These are phyloP conservation scores for Phasia obesa DNA, from an alignment of 2,888 invertebrate species.

Conservation along the genomic window DNA sequence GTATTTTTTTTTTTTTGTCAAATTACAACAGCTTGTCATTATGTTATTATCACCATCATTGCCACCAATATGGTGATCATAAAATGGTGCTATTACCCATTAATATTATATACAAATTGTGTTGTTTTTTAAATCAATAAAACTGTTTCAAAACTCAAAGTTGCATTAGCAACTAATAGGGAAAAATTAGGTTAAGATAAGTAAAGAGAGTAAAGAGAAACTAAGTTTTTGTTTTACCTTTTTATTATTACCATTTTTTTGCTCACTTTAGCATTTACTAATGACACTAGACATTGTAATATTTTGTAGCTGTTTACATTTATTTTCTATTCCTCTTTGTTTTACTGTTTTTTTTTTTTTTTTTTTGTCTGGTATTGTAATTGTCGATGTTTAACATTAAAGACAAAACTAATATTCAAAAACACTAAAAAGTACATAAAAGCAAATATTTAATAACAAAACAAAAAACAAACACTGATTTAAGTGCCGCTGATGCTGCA, in stretches of 20 bases:
- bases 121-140: neutral
- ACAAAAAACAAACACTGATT: neutral
- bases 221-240: neutral
- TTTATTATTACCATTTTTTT: neutral
- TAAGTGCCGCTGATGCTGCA: neutral
- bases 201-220: neutral
- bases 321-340: constrained; percentile 2
- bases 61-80: constrained; percentile 10
- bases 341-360: constrained; percentile 2
- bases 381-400: constrained; percentile 37
- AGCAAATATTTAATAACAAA: constrained; percentile 17
- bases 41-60: constrained; percentile 14
- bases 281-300: constrained; percentile 36
- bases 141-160: constrained; percentile 24
- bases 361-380: too few species aligned
- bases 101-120: constrained; percentile 11
- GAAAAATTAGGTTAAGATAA: neutral
- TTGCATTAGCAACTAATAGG: neutral
- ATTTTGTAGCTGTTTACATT: constrained; percentile 19
- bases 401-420: constrained; percentile 16
- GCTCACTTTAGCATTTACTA: neutral
- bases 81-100: constrained; percentile 35
- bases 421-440: constrained; percentile 2
- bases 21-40: constrained; percentile 1
- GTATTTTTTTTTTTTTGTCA: neutral